phyloP scores from a whole-genome alignment of 2,113 vertebrate genomes.

The Gasterosteus nipponicus region DNA sequence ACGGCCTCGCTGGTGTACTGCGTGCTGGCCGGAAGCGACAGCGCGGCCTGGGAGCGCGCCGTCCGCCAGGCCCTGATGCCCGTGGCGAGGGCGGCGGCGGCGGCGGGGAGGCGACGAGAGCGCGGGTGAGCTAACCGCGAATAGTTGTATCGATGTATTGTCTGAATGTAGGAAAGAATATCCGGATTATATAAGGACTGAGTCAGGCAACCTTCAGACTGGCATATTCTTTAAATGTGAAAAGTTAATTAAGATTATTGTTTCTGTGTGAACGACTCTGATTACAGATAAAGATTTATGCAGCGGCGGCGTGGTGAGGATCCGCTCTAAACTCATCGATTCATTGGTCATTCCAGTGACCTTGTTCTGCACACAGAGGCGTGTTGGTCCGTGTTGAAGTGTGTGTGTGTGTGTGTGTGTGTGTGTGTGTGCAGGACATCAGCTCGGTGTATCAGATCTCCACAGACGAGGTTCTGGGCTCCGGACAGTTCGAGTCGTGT shows the following conservation, averaged over 20 bases:
- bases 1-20: conserved; percentile 74
- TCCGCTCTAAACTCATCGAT: neutral
- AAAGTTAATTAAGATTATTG: neutral
- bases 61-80: conserved; percentile 80
- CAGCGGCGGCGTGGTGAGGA: conserved; percentile 60
- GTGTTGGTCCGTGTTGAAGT: neutral
- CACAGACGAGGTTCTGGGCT: conserved; percentile 87
- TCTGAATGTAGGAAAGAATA: no score
- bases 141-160: no score
- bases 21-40: conserved; percentile 60
- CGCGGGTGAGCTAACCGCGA: conserved; percentile 23
- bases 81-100: conserved; percentile 59
- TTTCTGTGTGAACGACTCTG: conserved; percentile 1
- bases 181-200: neutral
- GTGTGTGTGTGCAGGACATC: conserved; percentile 79
- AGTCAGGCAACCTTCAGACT: neutral
- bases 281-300: conserved; percentile 47
- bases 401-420: neutral
- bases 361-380: neutral
- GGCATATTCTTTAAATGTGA: no score
- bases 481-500: conserved; percentile 91
- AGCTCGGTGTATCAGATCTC: conserved; percentile 87
- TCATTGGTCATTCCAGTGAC: neutral
- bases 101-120: neutral
- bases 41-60: conserved; percentile 70